Conservation (phyloP, 2,113 vertebrate species). For the Perca fluviatilis region DNA sequence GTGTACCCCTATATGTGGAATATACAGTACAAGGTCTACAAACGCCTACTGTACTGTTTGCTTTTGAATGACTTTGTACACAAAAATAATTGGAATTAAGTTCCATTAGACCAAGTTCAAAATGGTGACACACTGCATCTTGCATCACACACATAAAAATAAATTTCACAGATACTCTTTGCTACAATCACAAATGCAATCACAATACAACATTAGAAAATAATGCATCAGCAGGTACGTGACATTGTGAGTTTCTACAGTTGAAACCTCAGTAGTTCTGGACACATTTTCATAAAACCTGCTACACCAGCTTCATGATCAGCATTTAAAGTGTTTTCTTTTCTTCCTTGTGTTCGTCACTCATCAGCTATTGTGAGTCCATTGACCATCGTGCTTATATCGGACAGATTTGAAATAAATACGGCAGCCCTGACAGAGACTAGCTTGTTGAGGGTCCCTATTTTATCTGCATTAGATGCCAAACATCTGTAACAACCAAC, state of each 20-base stretch:
- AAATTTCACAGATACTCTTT: neutral
- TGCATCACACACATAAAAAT: neutral
- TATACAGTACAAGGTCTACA: neutral
- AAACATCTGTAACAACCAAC: constrained; percentile 1
- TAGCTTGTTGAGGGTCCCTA: neutral
- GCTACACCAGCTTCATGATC: neutral
- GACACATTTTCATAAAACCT: constrained; percentile 11
- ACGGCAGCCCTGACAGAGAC: neutral
- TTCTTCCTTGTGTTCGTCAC: too few relatives aligned
- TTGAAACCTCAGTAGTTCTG: neutral
- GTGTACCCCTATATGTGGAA: neutral
- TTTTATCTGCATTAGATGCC: neutral
- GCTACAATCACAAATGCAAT: neutral
- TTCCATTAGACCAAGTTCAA: neutral
- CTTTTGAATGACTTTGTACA: neutral
- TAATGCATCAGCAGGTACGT: neutral
- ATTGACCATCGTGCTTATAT: neutral
- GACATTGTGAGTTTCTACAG: neutral
- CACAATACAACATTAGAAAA: neutral
- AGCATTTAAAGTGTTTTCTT: neutral
- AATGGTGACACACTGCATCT: neutral
- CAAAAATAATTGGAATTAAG: neutral
- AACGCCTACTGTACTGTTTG: neutral
- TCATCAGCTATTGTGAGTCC: neutral
- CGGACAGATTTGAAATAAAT: neutral